Evolutionary conservation across 2,797 vertebrate species (phyloP).

Genomic region (Cossypha caffra): DNA sequence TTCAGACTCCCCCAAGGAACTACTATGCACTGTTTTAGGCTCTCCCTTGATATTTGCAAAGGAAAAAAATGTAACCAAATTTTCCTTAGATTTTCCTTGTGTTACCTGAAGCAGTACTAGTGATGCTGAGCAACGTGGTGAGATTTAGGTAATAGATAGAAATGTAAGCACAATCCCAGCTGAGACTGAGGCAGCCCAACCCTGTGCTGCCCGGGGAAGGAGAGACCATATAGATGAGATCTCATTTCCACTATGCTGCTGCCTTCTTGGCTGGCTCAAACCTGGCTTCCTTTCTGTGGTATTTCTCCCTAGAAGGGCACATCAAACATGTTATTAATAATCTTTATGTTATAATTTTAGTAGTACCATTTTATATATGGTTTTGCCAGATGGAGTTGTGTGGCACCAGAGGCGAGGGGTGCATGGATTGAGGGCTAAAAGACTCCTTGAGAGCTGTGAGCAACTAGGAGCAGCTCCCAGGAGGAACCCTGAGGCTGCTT

Average conservation of each 20-base stretch:
- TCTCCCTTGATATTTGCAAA: neutral
- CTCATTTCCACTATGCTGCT: neutral
- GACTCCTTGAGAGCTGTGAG: neutral
- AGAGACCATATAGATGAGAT: rapidly evolving
- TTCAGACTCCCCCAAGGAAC: neutral
- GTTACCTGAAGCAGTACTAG: neutral
- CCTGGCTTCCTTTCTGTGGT: neutral
- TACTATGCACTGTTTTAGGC: neutral
- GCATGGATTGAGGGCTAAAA: neutral
- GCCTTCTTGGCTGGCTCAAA: neutral
- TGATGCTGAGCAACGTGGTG: neutral
- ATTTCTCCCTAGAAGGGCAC: neutral
- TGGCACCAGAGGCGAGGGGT: neutral
- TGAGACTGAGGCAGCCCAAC: rapidly evolving
- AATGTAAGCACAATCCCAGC: neutral
- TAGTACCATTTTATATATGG: neutral
- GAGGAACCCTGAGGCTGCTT: neutral
- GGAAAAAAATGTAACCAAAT: neutral
- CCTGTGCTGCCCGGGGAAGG: rapidly evolving
- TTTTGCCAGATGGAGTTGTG: neutral
- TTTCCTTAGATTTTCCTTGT: neutral
- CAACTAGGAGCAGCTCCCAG: neutral
- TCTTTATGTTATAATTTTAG: neutral
- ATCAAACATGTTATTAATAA: neutral
- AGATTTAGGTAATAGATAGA: neutral